A percentile compares a stretch with the other conserved stretches of the same genome.
Conservation (phyloP, 2,113 vertebrate species). For the Thermophis baileyi region DNA sequence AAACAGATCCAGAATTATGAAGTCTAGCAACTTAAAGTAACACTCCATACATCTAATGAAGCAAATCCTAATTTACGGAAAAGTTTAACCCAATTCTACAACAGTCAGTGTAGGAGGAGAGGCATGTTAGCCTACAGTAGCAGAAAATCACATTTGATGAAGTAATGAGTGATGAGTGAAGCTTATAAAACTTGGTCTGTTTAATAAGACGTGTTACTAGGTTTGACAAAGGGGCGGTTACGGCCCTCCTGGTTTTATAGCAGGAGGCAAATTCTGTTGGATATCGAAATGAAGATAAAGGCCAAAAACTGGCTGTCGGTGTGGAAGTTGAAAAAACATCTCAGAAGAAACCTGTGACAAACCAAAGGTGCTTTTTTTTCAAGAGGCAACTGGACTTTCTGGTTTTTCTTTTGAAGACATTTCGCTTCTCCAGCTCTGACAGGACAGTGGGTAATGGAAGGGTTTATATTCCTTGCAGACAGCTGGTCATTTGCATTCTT, state of each 20-base stretch:
- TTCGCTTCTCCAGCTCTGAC: too few relatives aligned
- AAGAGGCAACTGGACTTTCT: too few relatives aligned
- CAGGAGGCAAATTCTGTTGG: neutral
- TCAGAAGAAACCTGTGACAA: neutral
- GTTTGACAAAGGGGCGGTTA: neutral
- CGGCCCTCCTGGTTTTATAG: neutral
- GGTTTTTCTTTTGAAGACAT: too few relatives aligned
- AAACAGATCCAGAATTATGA: neutral
- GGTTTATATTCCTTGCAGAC: too few relatives aligned
- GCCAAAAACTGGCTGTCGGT: neutral
- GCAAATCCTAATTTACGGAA: neutral
- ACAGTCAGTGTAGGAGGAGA: neutral
- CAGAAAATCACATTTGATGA: neutral
- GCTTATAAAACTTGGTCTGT: neutral
- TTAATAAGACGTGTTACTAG: neutral
- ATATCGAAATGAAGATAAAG: neutral
- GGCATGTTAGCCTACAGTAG: neutral
- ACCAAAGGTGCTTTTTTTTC: too few relatives aligned
- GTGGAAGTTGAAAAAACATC: neutral
- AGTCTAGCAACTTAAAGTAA: neutral
- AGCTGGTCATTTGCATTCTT: too few relatives aligned
- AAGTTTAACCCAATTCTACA: neutral
- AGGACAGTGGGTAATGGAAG: too few relatives aligned
- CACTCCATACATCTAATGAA: neutral
- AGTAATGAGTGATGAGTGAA: too few relatives aligned